A percentile compares a stretch with the other conserved stretches of the same genome.
phyloP scores from a whole-genome alignment of 1,140 invertebrate species.

The Eumaeus atala region DNA sequence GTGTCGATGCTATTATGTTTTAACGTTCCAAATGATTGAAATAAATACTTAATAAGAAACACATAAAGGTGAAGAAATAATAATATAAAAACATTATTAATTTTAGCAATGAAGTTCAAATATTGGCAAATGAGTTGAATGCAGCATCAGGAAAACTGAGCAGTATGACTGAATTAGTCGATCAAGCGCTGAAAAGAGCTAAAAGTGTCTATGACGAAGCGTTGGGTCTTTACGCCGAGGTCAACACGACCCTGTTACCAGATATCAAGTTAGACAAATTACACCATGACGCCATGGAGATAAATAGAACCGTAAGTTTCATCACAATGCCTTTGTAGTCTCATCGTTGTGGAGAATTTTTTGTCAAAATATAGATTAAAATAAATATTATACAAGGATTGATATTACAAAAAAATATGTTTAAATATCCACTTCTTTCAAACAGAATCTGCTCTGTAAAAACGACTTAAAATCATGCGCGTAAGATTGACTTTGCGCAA shows the following conservation, averaged over 20 bases:
- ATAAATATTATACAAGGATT: too few species aligned
- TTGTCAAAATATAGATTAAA: too few species aligned
- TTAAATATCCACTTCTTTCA: too few species aligned
- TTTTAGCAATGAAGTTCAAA: conserved; percentile 78
- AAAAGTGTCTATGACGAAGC: conserved; percentile 86
- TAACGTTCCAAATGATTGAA: too few species aligned
- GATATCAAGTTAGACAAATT: conserved; percentile 82
- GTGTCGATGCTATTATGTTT: too few species aligned
- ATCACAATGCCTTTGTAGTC: too few species aligned
- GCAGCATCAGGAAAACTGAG: conserved; percentile 80
- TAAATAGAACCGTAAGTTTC: conserved; percentile 76
- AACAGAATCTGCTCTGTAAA: too few species aligned
- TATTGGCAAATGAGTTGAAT: conserved; percentile 74
- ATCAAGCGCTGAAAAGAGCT: conserved; percentile 82
- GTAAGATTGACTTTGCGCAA: too few species aligned
- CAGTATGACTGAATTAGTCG: conserved; percentile 80
- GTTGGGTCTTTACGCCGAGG: conserved; percentile 83
- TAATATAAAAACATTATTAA: conserved; percentile 13
- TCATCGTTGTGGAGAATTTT: too few species aligned
- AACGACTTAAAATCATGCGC: too few species aligned
- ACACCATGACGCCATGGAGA: conserved; percentile 77
- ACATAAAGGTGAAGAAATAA: neutral
- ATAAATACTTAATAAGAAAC: neutral
- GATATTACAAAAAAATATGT: too few species aligned
- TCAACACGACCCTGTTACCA: conserved; percentile 84